Percentiles rank a stretch among this genome's conserved stretches.
phyloP scores from a whole-genome alignment of 2,888 invertebrate genomes.

The Nemotelus nigrinus region DNA sequence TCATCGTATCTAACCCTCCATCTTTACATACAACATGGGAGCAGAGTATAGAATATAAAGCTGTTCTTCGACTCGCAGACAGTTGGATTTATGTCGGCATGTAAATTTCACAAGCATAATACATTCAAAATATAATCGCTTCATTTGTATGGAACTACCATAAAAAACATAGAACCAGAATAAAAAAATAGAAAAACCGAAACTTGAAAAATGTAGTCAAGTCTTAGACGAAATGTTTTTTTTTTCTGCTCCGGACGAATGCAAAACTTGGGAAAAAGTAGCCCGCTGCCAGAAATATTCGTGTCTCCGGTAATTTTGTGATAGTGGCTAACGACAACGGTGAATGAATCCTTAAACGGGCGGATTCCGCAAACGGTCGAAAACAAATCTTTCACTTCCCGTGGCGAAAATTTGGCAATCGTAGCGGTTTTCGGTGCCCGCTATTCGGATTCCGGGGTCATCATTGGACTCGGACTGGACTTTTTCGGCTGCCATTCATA shows the following conservation, averaged over 20 bases:
- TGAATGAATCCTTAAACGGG: slow-evolving; percentile 37
- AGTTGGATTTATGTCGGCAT: slow-evolving; percentile 29
- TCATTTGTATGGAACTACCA: slow-evolving; percentile 5
- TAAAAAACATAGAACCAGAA: slow-evolving; percentile 7
- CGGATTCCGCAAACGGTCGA: slow-evolving; percentile 48
- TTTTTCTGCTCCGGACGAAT: neutral
- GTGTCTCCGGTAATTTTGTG: slow-evolving; percentile 39
- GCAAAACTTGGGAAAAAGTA: neutral
- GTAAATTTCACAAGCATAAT: slow-evolving; percentile 20
- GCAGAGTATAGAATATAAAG: neutral
- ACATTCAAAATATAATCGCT: neutral
- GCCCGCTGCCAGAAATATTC: slow-evolving; percentile 23
- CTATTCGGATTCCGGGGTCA: slow-evolving; percentile 18
- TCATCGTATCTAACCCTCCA: slow-evolving; percentile 7
- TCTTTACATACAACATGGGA: neutral
- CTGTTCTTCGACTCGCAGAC: slow-evolving; percentile 23
- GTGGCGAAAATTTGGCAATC: slow-evolving; percentile 55
- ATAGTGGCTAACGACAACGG: slow-evolving; percentile 23
- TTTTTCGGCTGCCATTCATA: slow-evolving; percentile 23
- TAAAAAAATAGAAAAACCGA: neutral
- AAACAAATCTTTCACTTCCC: slow-evolving; percentile 64
- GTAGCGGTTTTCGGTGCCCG: slow-evolving; percentile 15
- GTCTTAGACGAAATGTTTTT: slow-evolving; percentile 21
- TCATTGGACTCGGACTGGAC: slow-evolving; percentile 16
- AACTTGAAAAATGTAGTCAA: slow-evolving; percentile 6